Evolutionary conservation across 2,113 vertebrate genomes (phyloP).

Genomic region (Isurus oxyrinchus): DNA sequence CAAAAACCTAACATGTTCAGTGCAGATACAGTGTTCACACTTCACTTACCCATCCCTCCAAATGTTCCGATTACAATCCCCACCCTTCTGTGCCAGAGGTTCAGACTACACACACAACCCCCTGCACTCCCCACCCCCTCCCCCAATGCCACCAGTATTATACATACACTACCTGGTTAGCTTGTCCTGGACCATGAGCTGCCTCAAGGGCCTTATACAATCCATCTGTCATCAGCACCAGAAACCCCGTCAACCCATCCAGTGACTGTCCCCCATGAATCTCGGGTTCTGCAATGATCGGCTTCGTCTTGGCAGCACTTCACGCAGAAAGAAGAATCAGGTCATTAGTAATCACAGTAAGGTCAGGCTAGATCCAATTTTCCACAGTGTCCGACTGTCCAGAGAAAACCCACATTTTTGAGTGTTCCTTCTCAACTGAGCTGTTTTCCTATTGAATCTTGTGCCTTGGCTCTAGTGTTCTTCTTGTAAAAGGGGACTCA

Average conservation of each 20-base stretch:
- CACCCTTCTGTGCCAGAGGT: neutral
- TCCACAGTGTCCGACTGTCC: too few species aligned
- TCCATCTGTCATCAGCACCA: constrained; percentile 92
- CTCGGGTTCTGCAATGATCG: constrained; percentile 86
- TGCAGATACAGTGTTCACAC: too few species aligned
- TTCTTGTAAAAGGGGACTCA: too few species aligned
- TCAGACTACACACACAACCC: neutral
- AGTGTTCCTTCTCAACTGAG: too few species aligned
- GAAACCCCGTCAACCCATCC: constrained; percentile 82
- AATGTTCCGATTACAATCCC: neutral
- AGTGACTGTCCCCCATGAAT: constrained; percentile 77
- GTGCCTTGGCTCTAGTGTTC: too few species aligned
- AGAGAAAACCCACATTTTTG: too few species aligned
- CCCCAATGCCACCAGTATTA: neutral
- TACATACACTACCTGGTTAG: constrained; percentile 75
- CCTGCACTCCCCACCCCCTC: neutral
- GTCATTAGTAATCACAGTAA: neutral
- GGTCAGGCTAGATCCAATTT: too few species aligned
- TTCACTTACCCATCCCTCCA: neutral
- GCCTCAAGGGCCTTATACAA: constrained; percentile 90
- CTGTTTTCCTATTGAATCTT: too few species aligned
- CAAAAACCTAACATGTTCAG: too few species aligned
- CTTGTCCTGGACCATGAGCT: constrained; percentile 87
- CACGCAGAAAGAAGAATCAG: constrained; percentile 37
- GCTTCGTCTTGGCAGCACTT: constrained; percentile 80